Base-by-base conservation (phyloP, 2,113 vertebrate species). In the Salvelinus alpinus region DNA sequence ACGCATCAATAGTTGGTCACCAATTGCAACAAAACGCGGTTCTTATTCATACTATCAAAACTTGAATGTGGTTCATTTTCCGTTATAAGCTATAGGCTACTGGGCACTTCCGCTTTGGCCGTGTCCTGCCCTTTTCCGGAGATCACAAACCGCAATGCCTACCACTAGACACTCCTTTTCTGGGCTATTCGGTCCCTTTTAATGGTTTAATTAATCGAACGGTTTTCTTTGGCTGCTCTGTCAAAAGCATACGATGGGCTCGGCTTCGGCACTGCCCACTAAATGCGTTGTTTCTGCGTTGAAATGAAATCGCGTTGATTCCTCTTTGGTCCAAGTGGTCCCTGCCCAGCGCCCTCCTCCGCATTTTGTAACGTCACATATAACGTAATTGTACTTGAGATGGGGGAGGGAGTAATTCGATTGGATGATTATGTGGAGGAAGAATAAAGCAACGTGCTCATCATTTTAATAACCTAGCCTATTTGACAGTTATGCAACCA, bases 21-120 rank as follows among this genome's bases (percentile, higher is more conserved):
- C 85, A 80, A 82, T 73, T 90, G 90, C 86, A 92, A 90, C 88
- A 80, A 89, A 88, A 91, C 92, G 88, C 86, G 91, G 81, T 85
- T 87, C 81, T 78, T 84, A 83, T 29, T 93, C 94, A 94, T 92
- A 90, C 90, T 86, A 92, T 78, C 78, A 85, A 80, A 93, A 91
- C 91, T 90, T 92, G 89, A 44, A 88, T 89, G 88, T 90, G 90
- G 87, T 86, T 91, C 93, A 94, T 94, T 88, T 89, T 93, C 91
- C 91, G 91, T 86, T 83, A 77, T 78, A 79, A 86, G 82, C 86
- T 85, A 72, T 65, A 67, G 38, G 2, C 9, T 44, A 67, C 24
- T 80, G 38, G n/a, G 71, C 31, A 60, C 72, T 67, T 65, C n/a
- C 38, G 38, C 38, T 67, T 65, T n/a, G 84, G 85, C 83, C 88